These are phyloP conservation scores for Drosophila kambysellisi DNA, from an alignment of 2,888 invertebrate species.

Conservation along the genomic window DNA sequence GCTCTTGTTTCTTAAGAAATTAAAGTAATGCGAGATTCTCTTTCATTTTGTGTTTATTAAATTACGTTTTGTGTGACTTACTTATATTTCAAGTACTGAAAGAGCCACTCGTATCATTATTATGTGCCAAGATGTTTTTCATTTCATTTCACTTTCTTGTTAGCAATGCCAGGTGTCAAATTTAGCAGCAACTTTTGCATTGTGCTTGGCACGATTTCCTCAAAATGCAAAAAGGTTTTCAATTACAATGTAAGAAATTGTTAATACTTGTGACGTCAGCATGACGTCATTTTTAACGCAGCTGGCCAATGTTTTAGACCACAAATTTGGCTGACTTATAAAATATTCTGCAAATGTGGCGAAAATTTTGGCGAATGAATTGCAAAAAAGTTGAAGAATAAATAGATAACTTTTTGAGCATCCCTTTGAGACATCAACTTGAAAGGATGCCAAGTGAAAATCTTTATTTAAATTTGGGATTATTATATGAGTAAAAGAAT, in stretches of 20 bases:
- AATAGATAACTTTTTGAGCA: neutral
- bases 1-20: constrained; percentile 10
- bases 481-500: neutral
- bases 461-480: neutral
- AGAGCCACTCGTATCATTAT: constrained; percentile 34
- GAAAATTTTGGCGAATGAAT: constrained; percentile 1
- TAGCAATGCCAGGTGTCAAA: constrained; percentile 54
- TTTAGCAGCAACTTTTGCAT: constrained; percentile 28
- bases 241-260: constrained; percentile 46
- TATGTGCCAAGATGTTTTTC: constrained; percentile 33
- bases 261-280: constrained; percentile 47
- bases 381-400: neutral
- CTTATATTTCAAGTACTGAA: constrained; percentile 30
- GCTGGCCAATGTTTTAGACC: constrained; percentile 21
- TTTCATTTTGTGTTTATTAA: constrained; percentile 58
- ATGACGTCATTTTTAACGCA: constrained; percentile 26
- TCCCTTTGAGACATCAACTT: neutral
- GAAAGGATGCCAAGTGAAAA: neutral
- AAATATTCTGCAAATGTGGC: constrained; percentile 36
- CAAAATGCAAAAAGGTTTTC: constrained; percentile 41
- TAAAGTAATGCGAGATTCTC: constrained; percentile 55
- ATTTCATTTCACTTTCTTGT: constrained; percentile 24
- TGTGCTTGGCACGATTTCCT: constrained; percentile 55
- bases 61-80: constrained; percentile 51
- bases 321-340: constrained; percentile 42